These are phyloP conservation scores for Drosophila varians DNA, from an alignment of 1,140 invertebrate genomes.

Conservation along the genomic window DNA sequence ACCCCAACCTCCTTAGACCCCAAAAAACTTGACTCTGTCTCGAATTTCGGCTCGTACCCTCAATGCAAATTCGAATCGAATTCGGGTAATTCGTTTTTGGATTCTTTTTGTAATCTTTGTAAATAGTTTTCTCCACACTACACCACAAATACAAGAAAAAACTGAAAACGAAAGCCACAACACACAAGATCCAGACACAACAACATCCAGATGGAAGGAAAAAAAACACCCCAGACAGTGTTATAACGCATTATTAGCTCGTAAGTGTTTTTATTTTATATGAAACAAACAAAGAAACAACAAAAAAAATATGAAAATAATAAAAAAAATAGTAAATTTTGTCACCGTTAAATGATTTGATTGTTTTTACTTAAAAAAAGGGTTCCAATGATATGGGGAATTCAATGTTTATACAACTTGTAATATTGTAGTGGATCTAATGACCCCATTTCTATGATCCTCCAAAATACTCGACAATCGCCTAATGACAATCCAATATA, in stretches of 20 bases:
- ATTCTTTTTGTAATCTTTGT: constrained; percentile 56
- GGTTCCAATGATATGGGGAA: not conserved
- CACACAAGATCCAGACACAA: constrained; percentile 8
- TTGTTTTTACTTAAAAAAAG: constrained; percentile 30
- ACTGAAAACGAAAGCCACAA: constrained; percentile 23
- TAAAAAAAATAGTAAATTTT: constrained; percentile 84
- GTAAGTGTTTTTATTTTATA: constrained; percentile 84
- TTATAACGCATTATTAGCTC: constrained; percentile 82
- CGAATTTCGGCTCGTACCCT: constrained; percentile 24
- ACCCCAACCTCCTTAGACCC: not conserved
- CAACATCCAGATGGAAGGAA: constrained; percentile 26
- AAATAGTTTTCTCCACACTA: constrained; percentile 71
- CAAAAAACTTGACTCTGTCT: constrained; percentile 9
- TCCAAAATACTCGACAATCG: constrained; percentile 21
- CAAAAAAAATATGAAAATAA: constrained; percentile 83
- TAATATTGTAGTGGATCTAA: not conserved
- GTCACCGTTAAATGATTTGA: constrained; percentile 78
- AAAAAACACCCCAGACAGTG: constrained; percentile 68
- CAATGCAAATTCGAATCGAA: constrained; percentile 35
- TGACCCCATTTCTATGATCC: constrained; percentile 10
- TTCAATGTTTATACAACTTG: not conserved
- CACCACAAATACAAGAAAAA: constrained; percentile 44
- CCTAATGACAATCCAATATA: constrained; percentile 22
- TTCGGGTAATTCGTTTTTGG: constrained; percentile 25
- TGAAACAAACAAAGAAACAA: constrained; percentile 84